Evolutionary conservation across 2,113 vertebrate genomes (phyloP), one percentile per base, ranked within the genome.

Genomic region (Hiodon alosoides): DNA sequence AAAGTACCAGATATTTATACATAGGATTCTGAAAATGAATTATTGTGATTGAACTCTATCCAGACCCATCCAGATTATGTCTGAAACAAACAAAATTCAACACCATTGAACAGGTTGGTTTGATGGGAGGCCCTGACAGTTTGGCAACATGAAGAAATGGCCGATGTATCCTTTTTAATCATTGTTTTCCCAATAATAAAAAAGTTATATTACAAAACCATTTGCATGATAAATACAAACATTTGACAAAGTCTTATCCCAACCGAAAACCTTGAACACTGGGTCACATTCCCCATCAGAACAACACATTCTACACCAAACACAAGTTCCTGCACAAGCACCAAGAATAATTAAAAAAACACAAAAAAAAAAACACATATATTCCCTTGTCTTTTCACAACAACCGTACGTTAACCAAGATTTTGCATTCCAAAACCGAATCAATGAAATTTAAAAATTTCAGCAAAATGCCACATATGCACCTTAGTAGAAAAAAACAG

Each of bases 171-270:
- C 58, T 75, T 16, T 52, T 7, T 59, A 66, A 57, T 67, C 67
- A 58, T 51, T 67, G 58, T 67, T 75, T 67, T 7, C 65, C 11
- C 67, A 57, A 58, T 52, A 57, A 57, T 53, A 64, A 71, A 47
- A 73, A 75, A 75, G 59, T 50, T 31, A 47, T 31, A 31, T 31
- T 87, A 89, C 87, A 90, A 89, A 90, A 83, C 79, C 75, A 66
- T 77, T 58, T 71, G 81, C 87, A 80, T 79, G 84, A 90, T 91
- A 91, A 91, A 90, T 90, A 90, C 84, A 86, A 86, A 87, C 86
- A 88, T 90, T 86, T 85, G 77, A 88, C 86, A 88, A 90, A 87
- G 79, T 77, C 81, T 85, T 64, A 75, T 85, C 85, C 78, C 84
- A 81, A 84, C 81, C 71, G 73, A 81, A 79, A 31, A 76, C 46